Percentiles rank a stretch among this genome's conserved stretches.
Evolutionary conservation across 2,888 invertebrate genomes (phyloP).

Genomic region (Chromoteleia sp.): DNA sequence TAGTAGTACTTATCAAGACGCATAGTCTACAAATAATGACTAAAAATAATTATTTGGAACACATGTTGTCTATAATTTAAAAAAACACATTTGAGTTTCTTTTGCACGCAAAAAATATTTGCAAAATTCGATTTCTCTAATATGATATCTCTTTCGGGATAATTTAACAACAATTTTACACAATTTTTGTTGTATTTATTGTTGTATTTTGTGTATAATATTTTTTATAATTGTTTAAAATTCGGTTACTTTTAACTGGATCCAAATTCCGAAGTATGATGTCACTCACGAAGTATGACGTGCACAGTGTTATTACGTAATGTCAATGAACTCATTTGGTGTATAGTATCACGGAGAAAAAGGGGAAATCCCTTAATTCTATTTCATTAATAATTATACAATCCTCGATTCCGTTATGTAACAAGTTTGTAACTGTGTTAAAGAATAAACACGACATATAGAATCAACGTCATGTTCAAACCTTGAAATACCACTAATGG

Average conservation of each 20-base stretch:
- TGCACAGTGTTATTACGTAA: conserved; percentile 32
- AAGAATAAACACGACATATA: not conserved
- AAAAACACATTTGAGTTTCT: conserved; percentile 3
- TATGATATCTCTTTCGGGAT: no score
- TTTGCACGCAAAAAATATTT: not conserved
- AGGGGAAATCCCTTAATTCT: conserved; percentile 25
- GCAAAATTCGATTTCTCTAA: not conserved
- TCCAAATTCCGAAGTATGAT: conserved; percentile 33
- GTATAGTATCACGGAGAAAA: conserved; percentile 7
- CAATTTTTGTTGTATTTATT: no score
- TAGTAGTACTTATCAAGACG: conserved; percentile 14
- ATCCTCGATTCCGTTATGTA: conserved; percentile 37
- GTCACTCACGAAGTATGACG: conserved; percentile 48
- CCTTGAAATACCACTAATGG: conserved; percentile 19
- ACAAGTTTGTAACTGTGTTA: conserved; percentile 11
- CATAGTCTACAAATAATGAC: conserved; percentile 4
- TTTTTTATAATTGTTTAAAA: not conserved
- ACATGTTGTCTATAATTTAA: not conserved
- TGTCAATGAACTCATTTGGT: conserved; percentile 35
- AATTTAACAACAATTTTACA: no score
- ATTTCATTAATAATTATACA: conserved; percentile 26
- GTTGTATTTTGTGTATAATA: no score
- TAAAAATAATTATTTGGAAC: conserved; percentile 2
- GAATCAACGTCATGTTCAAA: conserved; percentile 14
- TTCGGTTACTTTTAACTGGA: conserved; percentile 13